phyloP scores from a whole-genome alignment of 2,113 vertebrate genomes.

The Hippocampus abdominalis region DNA sequence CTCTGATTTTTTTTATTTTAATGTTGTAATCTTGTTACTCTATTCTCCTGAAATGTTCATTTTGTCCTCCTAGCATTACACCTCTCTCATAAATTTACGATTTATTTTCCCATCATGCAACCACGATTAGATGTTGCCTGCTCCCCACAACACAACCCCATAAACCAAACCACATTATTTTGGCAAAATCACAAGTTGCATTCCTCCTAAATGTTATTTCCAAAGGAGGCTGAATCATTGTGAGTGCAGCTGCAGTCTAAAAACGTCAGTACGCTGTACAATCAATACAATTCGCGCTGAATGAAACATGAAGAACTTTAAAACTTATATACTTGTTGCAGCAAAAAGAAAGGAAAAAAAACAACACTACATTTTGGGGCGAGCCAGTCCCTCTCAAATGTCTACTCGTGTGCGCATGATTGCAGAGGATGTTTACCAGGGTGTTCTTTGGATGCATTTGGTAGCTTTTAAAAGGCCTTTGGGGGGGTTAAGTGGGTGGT shows the following conservation, averaged over 20 bases:
- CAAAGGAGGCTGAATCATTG: neutral
- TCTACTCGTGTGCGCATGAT: conserved; percentile 47
- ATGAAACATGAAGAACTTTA: conserved; percentile 33
- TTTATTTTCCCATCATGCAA: neutral
- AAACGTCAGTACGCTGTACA: neutral
- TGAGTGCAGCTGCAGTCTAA: neutral
- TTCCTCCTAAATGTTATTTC: neutral
- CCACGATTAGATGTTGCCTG: too few relatives aligned
- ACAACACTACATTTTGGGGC: neutral
- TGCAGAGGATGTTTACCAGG: conserved; percentile 32
- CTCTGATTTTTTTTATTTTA: neutral
- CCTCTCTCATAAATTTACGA: neutral
- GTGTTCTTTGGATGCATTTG: conserved; percentile 56
- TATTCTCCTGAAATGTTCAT: too few relatives aligned
- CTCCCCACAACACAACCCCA: too few relatives aligned
- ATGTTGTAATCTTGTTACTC: neutral
- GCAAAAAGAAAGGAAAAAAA: neutral
- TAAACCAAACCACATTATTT: neutral
- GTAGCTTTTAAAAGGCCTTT: conserved; percentile 40
- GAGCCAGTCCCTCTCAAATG: conserved; percentile 13
- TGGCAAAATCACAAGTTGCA: neutral
- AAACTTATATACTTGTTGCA: conserved; percentile 57
- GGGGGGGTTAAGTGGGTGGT: conserved; percentile 33
- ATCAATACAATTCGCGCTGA: conserved; percentile 15
- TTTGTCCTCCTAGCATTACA: neutral